Evolutionary conservation across 2,113 vertebrate genomes (phyloP).

Genomic region (Lophura nycthemera): DNA sequence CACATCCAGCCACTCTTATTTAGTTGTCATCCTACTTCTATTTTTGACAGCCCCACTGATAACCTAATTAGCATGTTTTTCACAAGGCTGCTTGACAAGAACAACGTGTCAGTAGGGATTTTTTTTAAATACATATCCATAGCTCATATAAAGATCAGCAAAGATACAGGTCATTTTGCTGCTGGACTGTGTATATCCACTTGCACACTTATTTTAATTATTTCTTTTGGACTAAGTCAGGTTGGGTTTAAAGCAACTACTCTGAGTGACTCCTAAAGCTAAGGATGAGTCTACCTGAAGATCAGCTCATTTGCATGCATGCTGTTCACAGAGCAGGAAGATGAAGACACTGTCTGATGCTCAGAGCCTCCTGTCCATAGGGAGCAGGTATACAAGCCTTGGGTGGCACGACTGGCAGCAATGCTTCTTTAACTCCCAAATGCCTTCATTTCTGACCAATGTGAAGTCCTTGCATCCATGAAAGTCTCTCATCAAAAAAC

Average conservation of each 20-base stretch:
- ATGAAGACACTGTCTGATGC: neutral
- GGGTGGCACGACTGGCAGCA: neutral
- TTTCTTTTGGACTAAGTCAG: neutral
- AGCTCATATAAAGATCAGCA: neutral
- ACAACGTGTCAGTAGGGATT: neutral
- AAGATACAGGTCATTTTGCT: neutral
- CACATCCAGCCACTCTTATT: neutral
- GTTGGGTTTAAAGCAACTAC: neutral
- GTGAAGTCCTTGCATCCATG: rapidly evolving
- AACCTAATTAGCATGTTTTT: conserved; percentile 37
- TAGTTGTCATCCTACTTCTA: neutral
- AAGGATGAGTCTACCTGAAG: neutral
- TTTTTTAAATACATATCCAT: neutral
- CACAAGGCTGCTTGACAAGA: neutral
- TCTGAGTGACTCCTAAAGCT: neutral
- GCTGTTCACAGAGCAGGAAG: neutral
- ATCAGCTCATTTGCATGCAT: neutral
- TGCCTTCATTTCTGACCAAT: rapidly evolving
- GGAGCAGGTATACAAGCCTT: neutral
- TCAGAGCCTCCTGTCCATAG: neutral
- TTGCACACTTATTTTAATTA: neutral
- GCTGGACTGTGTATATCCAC: neutral
- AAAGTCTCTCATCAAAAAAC: neutral
- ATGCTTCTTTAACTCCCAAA: neutral
- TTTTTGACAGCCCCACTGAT: conserved; percentile 51